Conservation (phyloP, 2,113 vertebrate genomes). For the Bettongia penicillata region DNA sequence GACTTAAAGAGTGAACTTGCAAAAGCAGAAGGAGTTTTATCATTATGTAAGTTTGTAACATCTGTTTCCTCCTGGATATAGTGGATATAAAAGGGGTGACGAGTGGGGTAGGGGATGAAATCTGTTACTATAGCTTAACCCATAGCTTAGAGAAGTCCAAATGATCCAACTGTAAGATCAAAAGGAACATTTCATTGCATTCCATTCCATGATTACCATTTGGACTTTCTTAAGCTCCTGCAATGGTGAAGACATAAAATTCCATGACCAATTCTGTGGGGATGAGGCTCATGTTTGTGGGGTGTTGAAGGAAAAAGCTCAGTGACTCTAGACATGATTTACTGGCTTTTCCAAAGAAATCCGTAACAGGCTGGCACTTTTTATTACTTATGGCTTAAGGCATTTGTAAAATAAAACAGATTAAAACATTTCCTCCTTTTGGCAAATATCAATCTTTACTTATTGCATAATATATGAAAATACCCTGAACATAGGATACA, state of each 20-base stretch:
- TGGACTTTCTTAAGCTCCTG: neutral
- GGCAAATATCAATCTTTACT: neutral
- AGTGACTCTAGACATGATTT: neutral
- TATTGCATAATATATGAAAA: neutral
- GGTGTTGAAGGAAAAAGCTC: neutral
- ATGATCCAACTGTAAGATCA: neutral
- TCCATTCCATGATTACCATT: neutral
- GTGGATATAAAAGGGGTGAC: neutral
- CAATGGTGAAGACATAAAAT: neutral
- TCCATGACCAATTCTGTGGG: neutral
- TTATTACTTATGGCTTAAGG: neutral
- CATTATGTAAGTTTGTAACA: neutral
- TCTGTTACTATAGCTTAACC: neutral
- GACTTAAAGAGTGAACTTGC: neutral
- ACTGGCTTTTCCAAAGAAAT: neutral
- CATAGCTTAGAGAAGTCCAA: neutral
- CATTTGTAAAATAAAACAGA: neutral
- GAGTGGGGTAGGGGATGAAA: neutral
- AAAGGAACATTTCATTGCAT: neutral
- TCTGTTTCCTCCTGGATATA: neutral
- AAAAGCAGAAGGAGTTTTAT: neutral
- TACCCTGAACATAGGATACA: neutral
- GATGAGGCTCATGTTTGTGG: neutral
- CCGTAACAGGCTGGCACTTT: neutral
- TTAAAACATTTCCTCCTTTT: neutral